These are phyloP conservation scores for Tetragonisca angustula DNA, from an alignment of 2,888 invertebrate genomes.

Conservation along the genomic window DNA sequence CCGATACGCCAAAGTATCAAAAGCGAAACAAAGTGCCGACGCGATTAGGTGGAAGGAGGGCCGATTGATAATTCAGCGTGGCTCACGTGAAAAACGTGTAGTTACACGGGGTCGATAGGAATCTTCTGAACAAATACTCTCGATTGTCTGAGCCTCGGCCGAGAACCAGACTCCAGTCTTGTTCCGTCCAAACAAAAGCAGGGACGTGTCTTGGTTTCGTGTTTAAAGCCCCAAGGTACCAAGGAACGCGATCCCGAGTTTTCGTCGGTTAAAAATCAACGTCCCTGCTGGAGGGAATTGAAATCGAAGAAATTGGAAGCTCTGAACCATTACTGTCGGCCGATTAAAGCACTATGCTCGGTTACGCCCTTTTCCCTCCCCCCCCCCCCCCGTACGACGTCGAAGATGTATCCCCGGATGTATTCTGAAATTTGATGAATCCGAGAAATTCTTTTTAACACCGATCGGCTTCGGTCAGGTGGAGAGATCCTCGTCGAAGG, in stretches of 20 bases:
- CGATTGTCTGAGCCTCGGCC: conserved; percentile 32
- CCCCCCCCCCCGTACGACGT: conserved; percentile 10
- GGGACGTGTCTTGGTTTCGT: conserved; percentile 68
- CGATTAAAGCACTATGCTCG: conserved; percentile 44
- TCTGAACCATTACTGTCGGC: conserved; percentile 15
- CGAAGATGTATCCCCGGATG: conserved; percentile 42
- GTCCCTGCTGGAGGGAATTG: conserved; percentile 10
- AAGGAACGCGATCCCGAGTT: background rate
- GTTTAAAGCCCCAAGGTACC: conserved; percentile 19
- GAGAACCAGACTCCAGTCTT: conserved; percentile 43
- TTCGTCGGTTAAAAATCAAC: background rate
- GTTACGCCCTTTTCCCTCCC: conserved; percentile 49
- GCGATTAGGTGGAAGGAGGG: conserved; percentile 67
- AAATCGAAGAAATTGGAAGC: conserved; percentile 15
- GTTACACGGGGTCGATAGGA: conserved; percentile 70
- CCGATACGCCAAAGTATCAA: conserved; percentile 13
- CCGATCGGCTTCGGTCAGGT: conserved; percentile 74
- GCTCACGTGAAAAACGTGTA: conserved; percentile 62
- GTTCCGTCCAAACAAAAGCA: conserved; percentile 68
- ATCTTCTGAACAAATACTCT: conserved; percentile 74
- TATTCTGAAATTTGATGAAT: conserved; percentile 68
- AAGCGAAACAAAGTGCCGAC: conserved; percentile 58
- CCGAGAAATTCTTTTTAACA: conserved; percentile 71
- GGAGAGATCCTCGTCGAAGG: conserved; percentile 42
- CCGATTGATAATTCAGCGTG: conserved; percentile 67